Evolutionary conservation across 2,888 invertebrate species (phyloP).

Genomic region (Tholera decimalis): DNA sequence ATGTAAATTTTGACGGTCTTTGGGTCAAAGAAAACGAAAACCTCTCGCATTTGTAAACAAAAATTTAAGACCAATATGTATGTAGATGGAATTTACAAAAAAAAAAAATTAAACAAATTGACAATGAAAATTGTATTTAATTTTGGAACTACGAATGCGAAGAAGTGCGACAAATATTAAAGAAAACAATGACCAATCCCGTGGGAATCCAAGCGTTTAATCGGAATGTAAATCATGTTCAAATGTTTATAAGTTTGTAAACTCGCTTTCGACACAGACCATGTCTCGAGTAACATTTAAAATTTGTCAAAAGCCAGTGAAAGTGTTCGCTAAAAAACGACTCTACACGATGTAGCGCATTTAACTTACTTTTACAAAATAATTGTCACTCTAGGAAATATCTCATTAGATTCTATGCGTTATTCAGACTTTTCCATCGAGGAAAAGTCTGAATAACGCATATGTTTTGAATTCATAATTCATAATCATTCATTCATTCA

Average conservation of each 20-base stretch:
- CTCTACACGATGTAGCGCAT: conserved; percentile 17
- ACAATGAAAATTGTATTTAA: not conserved
- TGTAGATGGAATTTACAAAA: not conserved
- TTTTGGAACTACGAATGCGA: not conserved
- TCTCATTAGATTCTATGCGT: not conserved
- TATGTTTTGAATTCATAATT: not conserved
- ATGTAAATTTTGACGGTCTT: conserved; percentile 33
- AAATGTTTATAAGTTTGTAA: not conserved
- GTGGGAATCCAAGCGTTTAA: not conserved
- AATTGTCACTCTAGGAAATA: conserved; percentile 23
- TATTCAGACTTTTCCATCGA: no score
- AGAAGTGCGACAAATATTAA: not conserved
- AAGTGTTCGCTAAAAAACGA: conserved; percentile 43
- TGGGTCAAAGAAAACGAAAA: conserved; percentile 27
- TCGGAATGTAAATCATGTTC: not conserved
- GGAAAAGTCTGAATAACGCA: not conserved
- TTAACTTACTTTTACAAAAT: conserved; percentile 31
- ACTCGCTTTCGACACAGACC: conserved; percentile 43
- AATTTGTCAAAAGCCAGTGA: conserved; percentile 51
- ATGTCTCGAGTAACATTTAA: conserved; percentile 39
- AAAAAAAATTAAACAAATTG: no score
- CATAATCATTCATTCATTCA: no score
- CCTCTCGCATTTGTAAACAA: not conserved
- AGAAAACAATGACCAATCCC: no score
- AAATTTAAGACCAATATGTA: not conserved